These are phyloP conservation scores for Diarsia dahlii DNA, from an alignment of 2,888 invertebrate genomes.

Conservation along the genomic window DNA sequence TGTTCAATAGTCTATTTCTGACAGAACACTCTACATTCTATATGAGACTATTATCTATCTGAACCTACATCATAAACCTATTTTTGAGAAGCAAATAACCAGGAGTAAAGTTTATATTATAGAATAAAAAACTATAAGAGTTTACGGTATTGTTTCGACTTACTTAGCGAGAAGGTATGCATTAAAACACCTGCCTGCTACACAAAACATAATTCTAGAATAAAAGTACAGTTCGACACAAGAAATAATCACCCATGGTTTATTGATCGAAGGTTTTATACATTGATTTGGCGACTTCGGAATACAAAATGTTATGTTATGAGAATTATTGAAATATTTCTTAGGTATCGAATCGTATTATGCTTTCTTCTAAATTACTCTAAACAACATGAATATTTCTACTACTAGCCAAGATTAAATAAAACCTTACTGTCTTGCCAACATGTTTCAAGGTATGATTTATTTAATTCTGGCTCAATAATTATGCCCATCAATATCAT, in stretches of 20 bases:
- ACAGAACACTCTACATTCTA: conserved; percentile 43
- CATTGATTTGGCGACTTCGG: not conserved
- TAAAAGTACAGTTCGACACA: conserved; percentile 58
- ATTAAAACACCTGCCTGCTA: conserved; percentile 59
- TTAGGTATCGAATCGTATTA: conserved; percentile 57
- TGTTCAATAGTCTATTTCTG: conserved; percentile 3
- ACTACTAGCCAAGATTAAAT: conserved; percentile 70
- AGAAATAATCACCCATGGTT: conserved; percentile 46
- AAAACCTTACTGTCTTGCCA: conserved; percentile 62
- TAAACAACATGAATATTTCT: conserved; percentile 58
- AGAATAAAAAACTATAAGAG: conserved; percentile 27
- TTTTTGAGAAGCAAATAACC: conserved; percentile 37
- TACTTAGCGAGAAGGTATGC: conserved; percentile 56
- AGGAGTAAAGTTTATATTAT: conserved; percentile 28
- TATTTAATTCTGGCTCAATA: conserved; percentile 71
- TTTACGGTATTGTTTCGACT: conserved; percentile 50
- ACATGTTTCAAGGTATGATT: conserved; percentile 66
- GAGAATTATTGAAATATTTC: conserved; percentile 34
- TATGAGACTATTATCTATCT: conserved; percentile 21
- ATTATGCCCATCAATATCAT: conserved; percentile 62
- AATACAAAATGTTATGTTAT: not conserved
- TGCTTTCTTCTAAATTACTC: conserved; percentile 55
- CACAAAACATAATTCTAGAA: conserved; percentile 51
- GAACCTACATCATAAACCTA: conserved; percentile 25
- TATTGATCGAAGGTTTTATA: not conserved